Evolutionary conservation across 2,888 invertebrate species (phyloP).

Genomic region (Cheiracanthium punctorium): DNA sequence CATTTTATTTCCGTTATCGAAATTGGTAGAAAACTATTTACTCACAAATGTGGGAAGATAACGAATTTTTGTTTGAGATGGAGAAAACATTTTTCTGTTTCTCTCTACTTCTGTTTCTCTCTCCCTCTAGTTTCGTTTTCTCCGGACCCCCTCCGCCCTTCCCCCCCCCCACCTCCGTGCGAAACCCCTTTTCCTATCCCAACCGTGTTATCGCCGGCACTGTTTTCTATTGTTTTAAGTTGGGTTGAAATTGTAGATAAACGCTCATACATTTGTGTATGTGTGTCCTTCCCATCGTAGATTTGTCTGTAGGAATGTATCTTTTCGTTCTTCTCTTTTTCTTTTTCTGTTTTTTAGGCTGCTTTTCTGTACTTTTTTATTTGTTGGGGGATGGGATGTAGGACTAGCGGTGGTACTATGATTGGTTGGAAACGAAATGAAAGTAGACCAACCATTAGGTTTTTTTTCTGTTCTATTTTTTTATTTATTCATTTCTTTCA

Average conservation of each 20-base stretch:
- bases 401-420: constrained; percentile 29
- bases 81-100: background rate
- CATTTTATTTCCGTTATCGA: constrained; percentile 60
- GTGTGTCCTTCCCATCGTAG: constrained; percentile 27
- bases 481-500: too few species aligned
- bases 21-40: constrained; percentile 66
- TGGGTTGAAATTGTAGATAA: constrained; percentile 60
- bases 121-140: constrained; percentile 7
- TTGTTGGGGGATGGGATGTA: background rate
- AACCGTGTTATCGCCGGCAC: background rate
- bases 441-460: constrained; percentile 13
- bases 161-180: background rate
- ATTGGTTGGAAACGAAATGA: constrained; percentile 41
- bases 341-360: background rate
- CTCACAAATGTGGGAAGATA: constrained; percentile 69
- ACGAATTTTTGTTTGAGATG: constrained; percentile 60
- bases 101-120: background rate
- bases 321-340: constrained; percentile 33
- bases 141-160: background rate
- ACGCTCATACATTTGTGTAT: constrained; percentile 56
- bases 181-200: constrained; percentile 26
- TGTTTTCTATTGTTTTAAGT: constrained; percentile 63
- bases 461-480: background rate
- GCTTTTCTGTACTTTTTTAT: background rate
- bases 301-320: constrained; percentile 34